A percentile compares a stretch with the other conserved stretches of the same genome.
phyloP scores from a whole-genome alignment of 2,113 vertebrate genomes.

The Grus americana region DNA sequence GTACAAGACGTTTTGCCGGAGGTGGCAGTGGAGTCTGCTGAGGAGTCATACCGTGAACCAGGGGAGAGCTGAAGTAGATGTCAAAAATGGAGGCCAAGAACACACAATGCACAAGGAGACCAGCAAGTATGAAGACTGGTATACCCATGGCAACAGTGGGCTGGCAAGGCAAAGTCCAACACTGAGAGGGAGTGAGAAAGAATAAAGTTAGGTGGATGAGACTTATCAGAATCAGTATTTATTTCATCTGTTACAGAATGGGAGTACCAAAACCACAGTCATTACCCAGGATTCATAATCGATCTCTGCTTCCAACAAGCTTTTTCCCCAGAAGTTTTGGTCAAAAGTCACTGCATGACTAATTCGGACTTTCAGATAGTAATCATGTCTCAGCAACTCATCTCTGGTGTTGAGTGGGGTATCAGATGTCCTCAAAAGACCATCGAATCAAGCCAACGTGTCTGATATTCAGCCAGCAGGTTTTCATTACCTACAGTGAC shows the following conservation, averaged over 20 bases:
- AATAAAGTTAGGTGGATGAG: neutral
- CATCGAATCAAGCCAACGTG: neutral
- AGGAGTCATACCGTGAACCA: constrained; percentile 95
- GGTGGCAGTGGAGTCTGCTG: constrained; percentile 77
- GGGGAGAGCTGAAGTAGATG: constrained; percentile 96
- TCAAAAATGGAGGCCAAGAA: constrained; percentile 97
- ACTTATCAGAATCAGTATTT: neutral
- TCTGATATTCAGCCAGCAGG: neutral
- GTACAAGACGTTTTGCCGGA: constrained; percentile 87
- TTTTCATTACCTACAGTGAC: neutral
- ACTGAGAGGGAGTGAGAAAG: neutral
- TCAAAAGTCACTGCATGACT: neutral
- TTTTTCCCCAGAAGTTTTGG: neutral
- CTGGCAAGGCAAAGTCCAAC: neutral
- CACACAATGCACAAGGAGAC: constrained; percentile 87
- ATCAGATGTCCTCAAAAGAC: neutral
- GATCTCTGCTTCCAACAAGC: neutral
- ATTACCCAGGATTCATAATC: neutral
- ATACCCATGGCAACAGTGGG: constrained; percentile 65
- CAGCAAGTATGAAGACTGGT: constrained; percentile 83
- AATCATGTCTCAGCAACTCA: neutral
- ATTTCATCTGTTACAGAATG: neutral
- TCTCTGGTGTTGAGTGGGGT: neutral
- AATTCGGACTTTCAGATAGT: neutral
- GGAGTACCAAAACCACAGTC: neutral